Percentiles rank a stretch among this genome's conserved stretches.
phyloP scores from a whole-genome alignment of 2,797 vertebrate genomes.

The Aeoliscus strigatus region DNA sequence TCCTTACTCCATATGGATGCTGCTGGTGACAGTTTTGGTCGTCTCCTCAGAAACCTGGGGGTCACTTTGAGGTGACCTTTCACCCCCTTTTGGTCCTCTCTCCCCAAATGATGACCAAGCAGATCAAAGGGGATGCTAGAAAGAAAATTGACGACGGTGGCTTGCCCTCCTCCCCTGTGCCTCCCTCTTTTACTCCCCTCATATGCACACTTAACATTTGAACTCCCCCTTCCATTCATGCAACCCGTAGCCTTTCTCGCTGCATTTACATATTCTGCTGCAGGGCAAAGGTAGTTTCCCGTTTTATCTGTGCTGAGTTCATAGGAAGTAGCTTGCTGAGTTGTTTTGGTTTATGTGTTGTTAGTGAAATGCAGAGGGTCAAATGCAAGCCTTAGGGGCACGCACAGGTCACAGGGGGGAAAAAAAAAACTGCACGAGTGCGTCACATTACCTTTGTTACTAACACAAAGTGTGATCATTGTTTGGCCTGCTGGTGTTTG shows the following conservation, averaged over 20 bases:
- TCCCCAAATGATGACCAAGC: slow-evolving; percentile 46
- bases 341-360: slow-evolving; percentile 68
- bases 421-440: slow-evolving; percentile 37
- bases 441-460: slow-evolving; percentile 22
- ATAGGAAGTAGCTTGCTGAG: slow-evolving; percentile 73
- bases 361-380: slow-evolving; percentile 62
- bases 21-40: slow-evolving; percentile 14
- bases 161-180: slow-evolving; percentile 19
- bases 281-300: slow-evolving; percentile 54
- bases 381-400: slow-evolving; percentile 59
- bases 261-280: slow-evolving; percentile 58
- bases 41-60: slow-evolving; percentile 22
- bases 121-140: slow-evolving; percentile 69
- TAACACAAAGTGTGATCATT: slow-evolving; percentile 19
- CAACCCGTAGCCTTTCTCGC: slow-evolving; percentile 54
- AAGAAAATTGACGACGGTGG: slow-evolving; percentile 53
- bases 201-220: slow-evolving; percentile 68
- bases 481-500: not conserved
- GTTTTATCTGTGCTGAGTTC: slow-evolving; percentile 57
- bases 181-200: slow-evolving; percentile 39
- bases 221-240: slow-evolving; percentile 61
- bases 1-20: too few relatives aligned
- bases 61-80: slow-evolving; percentile 44
- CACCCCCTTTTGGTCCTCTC: slow-evolving; percentile 42
- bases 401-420: slow-evolving; percentile 39